phyloP scores from a whole-genome alignment of 2,888 invertebrate species.

The Thereva unica region DNA sequence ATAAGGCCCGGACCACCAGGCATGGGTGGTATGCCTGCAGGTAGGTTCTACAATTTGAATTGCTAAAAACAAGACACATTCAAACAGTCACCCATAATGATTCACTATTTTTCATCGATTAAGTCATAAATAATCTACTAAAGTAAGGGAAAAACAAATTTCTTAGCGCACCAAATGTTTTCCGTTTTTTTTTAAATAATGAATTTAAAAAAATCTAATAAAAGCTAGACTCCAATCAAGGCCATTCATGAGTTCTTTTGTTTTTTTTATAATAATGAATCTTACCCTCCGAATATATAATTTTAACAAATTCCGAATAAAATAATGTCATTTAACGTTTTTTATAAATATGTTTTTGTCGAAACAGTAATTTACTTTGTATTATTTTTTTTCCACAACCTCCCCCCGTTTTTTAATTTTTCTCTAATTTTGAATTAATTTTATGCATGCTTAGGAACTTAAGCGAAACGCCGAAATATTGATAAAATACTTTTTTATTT shows the following conservation, averaged over 20 bases:
- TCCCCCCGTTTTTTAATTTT: too few species aligned
- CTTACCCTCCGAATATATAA: too few species aligned
- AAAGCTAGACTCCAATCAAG: slow-evolving; percentile 6
- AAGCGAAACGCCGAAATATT: too few species aligned
- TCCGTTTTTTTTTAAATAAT: slow-evolving; percentile 20
- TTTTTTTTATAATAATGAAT: too few species aligned
- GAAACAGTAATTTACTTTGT: too few species aligned
- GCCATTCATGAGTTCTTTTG: background rate
- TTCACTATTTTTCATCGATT: slow-evolving; percentile 17
- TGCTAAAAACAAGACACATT: slow-evolving; percentile 15
- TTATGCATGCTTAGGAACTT: too few species aligned
- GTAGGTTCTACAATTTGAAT: slow-evolving; percentile 45
- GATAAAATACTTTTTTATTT: too few species aligned
- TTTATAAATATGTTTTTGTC: too few species aligned
- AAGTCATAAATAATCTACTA: slow-evolving; percentile 13
- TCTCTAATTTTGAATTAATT: too few species aligned
- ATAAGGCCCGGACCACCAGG: slow-evolving; percentile 50
- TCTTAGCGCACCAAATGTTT: slow-evolving; percentile 21
- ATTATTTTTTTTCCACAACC: too few species aligned
- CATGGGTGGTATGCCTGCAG: slow-evolving; percentile 56
- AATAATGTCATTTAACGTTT: too few species aligned
- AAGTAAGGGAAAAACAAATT: slow-evolving; percentile 13
- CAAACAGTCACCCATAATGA: slow-evolving; percentile 11
- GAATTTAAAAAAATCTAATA: slow-evolving; percentile 12
- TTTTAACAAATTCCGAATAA: too few species aligned